A percentile compares a stretch with the other conserved stretches of the same genome.
phyloP scores from a whole-genome alignment of 2,113 vertebrate species.

The Cyanoramphus novaezelandiae region DNA sequence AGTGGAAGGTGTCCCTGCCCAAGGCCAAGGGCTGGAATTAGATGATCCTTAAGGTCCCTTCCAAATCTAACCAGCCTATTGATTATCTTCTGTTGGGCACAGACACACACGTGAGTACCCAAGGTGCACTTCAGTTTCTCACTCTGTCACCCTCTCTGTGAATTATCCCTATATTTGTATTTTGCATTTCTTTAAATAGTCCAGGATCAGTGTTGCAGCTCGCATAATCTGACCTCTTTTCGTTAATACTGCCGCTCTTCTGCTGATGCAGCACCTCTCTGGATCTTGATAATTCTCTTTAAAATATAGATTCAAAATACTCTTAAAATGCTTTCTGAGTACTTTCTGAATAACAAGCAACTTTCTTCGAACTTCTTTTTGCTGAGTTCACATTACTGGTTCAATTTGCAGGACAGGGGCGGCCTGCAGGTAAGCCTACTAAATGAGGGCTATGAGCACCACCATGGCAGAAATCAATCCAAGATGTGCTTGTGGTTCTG shows the following conservation, averaged over 20 bases:
- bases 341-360: neutral
- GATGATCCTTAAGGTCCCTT: neutral
- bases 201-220: neutral
- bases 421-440: neutral
- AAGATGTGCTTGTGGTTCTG: neutral
- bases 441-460: accelerated
- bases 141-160: neutral
- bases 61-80: neutral
- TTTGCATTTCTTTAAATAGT: neutral
- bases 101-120: neutral
- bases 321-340: neutral
- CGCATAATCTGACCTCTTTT: neutral
- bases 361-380: neutral
- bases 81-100: neutral
- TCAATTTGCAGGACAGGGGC: neutral
- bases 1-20: neutral
- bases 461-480: neutral
- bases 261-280: neutral
- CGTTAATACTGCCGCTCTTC: accelerated
- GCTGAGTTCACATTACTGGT: neutral
- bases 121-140: neutral
- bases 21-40: neutral
- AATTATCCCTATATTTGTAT: neutral
- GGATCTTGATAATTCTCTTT: neutral
- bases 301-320: neutral